Evolutionary conservation across 2,797 vertebrate species (phyloP).

Genomic region (Eupleurogrammus muticus): DNA sequence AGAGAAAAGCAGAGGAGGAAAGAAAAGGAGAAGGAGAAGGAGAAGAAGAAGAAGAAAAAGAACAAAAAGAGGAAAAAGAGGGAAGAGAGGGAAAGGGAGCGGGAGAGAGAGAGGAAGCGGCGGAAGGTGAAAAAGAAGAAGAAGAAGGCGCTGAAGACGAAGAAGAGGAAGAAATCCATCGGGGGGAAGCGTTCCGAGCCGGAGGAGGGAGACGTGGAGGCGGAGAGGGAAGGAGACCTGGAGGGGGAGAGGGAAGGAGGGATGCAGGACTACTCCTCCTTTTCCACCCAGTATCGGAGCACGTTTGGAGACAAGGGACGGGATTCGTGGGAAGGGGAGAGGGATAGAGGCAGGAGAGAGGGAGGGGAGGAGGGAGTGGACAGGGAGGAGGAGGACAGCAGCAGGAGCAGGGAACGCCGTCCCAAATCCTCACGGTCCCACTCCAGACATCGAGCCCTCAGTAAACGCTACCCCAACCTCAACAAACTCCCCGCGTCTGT

Average conservation of each 20-base stretch:
- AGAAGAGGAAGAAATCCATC: conserved; percentile 82
- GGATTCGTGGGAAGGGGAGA: conserved; percentile 84
- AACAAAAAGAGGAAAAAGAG: conserved; percentile 84
- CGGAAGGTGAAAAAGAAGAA: conserved; percentile 87
- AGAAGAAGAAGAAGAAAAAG: conserved; percentile 85
- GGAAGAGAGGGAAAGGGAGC: conserved; percentile 82
- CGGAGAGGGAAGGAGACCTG: conserved; percentile 81
- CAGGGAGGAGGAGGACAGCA: conserved; percentile 81
- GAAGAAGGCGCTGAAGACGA: conserved; percentile 78
- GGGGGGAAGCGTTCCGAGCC: conserved; percentile 82
- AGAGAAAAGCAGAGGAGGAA: conserved; percentile 84
- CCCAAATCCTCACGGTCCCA: conserved; percentile 79
- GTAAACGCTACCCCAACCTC: conserved; percentile 84
- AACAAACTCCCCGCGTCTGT: conserved; percentile 87
- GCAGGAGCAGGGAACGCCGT: conserved; percentile 78
- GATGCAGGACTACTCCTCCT: conserved; percentile 82
- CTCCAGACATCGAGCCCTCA: conserved; percentile 73
- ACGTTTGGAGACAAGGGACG: conserved; percentile 83
- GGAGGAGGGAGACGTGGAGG: conserved; percentile 84
- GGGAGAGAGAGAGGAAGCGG: conserved; percentile 84
- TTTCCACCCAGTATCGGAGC: conserved; percentile 80
- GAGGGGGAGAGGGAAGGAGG: conserved; percentile 82
- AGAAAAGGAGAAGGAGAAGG: conserved; percentile 85
- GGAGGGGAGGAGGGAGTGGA: conserved; percentile 74
- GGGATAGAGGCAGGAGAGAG: conserved; percentile 78